Evolutionary conservation across 1,140 invertebrate genomes (phyloP), one percentile per base, ranked within the genome.

Genomic region (Drosophila nigrodunni): DNA sequence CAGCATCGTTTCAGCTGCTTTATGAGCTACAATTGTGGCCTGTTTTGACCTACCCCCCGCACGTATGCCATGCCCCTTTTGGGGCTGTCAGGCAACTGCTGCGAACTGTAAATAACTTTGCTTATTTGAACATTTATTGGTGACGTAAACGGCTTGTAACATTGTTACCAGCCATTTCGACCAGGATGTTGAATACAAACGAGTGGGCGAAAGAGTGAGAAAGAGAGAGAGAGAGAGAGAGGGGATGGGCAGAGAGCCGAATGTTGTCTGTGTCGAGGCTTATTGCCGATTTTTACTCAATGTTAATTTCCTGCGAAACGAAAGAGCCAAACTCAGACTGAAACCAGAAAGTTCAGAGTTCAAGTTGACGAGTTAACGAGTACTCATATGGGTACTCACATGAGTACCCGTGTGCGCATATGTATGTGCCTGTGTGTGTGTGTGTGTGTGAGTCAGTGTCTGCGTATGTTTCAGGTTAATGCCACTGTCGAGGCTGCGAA

Each of bases 111-210:
- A 88, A 88, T 90, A 88, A 88, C 86, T 88, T 88, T 85, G 74
- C 85, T 78, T 88, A 89, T 88, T 82, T 77, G 66, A 85, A 85
- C 85, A 88, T 88, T 88, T 88, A 88, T 88, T 85, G 85, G 85
- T 85, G 86, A 88, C 86, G 80, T 82, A 88, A 90, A 88, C 68
- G 83, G 80, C 83, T 76, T 88, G 80, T 89, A 83, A 67, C 70
- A 43, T 78, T 70, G 76, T 52, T 74, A 50, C 46, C 77, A 39
- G 34, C 52, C 44, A 59, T 69, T 71, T 57, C 15, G 8, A 15
- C 30, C 35, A 43, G 39, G 58, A 52, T 37, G 59, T 43, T 18
- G 39, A 39, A 55, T 11, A 30, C 25, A 15, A 4, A 25, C 25
- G 25, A 30, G 25, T 30, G 25, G 25, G 25, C 25, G 39, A 15